Evolutionary conservation across 2,113 vertebrate species (phyloP), one percentile per base, ranked within the genome.

Genomic region (Leucoraja erinaceus): DNA sequence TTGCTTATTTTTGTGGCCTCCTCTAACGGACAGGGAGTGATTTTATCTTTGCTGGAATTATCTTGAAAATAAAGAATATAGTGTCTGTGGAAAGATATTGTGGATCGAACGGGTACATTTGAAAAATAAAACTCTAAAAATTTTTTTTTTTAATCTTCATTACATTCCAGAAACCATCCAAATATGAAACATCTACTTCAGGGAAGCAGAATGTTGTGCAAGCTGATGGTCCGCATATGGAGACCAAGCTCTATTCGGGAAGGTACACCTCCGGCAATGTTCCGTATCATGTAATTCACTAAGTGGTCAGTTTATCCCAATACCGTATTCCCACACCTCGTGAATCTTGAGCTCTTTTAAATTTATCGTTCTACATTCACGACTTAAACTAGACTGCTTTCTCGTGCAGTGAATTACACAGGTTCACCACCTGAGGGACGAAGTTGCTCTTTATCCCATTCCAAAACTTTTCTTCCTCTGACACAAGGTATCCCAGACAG

Each of bases 111-210:
- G 0, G 25, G 22, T 54, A 54, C 38, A 20, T 84, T 59, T 84
- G 68, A 25, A 5, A 47, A 70, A 11, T 72, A 31, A 7, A 66
- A 18, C 31, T 33, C 11, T 91, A 28, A 63, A 63, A 47, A 72
- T 91, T 10, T 54, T 91, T 47, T 38, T 38, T 91, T 47, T 38
- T 38, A 25, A 31, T 91, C 66, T 68, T 90, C 16, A 47, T 74
- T 2, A 38, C 96, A 95, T 95, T 93, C 38, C 95, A 99, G 98
- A 98, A 97, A 95, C 96, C 97, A 75, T 96, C 95, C 93, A 94
- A 93, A 93, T 93, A 93, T 16, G 92, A 93, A 93, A 86, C 94
- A 93, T 95, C 95, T 47, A 20, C 94, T 20, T 84, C 86, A 93
- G 94, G 95, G 94, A 97, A 96, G 88, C 97, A 97, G 93, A 96